Evolutionary conservation across 2,888 invertebrate genomes (phyloP).

Genomic region (Aphidius colemani): DNA sequence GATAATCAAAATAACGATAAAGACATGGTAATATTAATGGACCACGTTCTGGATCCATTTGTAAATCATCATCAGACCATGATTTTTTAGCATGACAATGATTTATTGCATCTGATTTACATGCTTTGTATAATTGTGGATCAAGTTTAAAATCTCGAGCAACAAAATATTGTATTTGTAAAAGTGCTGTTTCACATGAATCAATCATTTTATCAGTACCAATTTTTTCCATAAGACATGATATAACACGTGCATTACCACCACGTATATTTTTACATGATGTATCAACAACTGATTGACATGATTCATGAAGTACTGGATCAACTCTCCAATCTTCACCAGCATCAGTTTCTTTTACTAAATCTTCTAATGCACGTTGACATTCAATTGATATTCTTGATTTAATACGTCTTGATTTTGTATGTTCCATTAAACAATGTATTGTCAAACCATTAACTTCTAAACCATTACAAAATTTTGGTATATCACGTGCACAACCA

Average conservation of each 20-base stretch:
- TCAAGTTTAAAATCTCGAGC: slow-evolving; percentile 93
- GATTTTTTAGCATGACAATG: slow-evolving; percentile 79
- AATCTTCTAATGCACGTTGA: slow-evolving; percentile 76
- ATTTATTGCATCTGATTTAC: slow-evolving; percentile 83
- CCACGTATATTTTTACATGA: slow-evolving; percentile 74
- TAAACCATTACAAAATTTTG: slow-evolving; percentile 73
- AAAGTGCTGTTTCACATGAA: slow-evolving; percentile 86
- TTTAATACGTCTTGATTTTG: slow-evolving; percentile 69
- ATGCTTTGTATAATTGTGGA: slow-evolving; percentile 84
- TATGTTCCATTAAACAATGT: slow-evolving; percentile 93
- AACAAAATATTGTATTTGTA: slow-evolving; percentile 97
- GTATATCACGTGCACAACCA: slow-evolving; percentile 84
- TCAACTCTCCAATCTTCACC: slow-evolving; percentile 96
- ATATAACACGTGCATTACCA: slow-evolving; percentile 83
- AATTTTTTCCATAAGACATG: slow-evolving; percentile 91
- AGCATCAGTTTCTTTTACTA: slow-evolving; percentile 88
- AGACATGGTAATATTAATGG: slow-evolving; percentile 89
- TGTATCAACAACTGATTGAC: slow-evolving; percentile 80
- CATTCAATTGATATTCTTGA: slow-evolving; percentile 74
- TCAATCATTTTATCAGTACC: slow-evolving; percentile 83
- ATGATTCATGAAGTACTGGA: slow-evolving; percentile 84
- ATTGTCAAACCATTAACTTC: slow-evolving; percentile 87
- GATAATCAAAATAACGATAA: slow-evolving; percentile 64
- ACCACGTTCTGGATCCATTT: slow-evolving; percentile 77
- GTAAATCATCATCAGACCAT: slow-evolving; percentile 73